Percentiles rank a stretch among this genome's conserved stretches.
These are phyloP conservation scores for Pygathrix nemaeus DNA, from an alignment of 2,113 vertebrate genomes.

Conservation along the genomic window DNA sequence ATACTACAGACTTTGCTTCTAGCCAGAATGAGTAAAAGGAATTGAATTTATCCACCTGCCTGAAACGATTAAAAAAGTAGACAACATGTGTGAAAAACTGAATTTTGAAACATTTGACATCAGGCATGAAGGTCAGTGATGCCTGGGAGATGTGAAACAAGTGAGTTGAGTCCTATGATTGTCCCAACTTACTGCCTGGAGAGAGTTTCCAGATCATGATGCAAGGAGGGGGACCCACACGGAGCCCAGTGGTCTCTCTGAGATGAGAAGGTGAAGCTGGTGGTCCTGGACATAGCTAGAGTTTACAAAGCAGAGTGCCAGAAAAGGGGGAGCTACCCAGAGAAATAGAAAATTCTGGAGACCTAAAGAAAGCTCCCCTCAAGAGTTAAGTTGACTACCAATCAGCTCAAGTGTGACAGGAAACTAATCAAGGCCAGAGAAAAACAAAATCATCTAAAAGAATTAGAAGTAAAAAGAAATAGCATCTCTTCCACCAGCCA, in stretches of 20 bases:
- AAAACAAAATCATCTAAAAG: neutral
- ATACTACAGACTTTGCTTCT: neutral
- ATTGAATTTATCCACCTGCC: neutral
- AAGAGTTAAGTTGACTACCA: neutral
- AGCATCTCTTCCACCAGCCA: neutral
- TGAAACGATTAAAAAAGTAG: constrained; percentile 9
- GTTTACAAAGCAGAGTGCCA: neutral
- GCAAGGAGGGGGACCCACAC: neutral
- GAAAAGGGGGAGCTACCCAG: neutral
- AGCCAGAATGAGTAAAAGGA: constrained; percentile 16
- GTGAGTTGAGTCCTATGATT: neutral
- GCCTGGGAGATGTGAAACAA: neutral
- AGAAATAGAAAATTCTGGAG: neutral
- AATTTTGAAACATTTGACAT: neutral
- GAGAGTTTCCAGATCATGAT: neutral
- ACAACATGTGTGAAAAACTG: neutral
- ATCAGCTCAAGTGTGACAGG: neutral
- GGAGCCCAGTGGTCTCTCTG: neutral
- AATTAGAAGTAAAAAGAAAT: neutral
- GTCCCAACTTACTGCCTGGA: neutral
- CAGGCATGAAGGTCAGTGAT: neutral
- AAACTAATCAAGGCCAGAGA: neutral
- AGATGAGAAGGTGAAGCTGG: neutral
- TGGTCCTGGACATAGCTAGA: neutral
- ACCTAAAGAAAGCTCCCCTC: neutral